A percentile compares a stretch with the other conserved stretches of the same genome.
These are phyloP conservation scores for Virgularia gustaviana DNA, from an alignment of 92 coral and sea anemone genomes.

Conservation along the genomic window DNA sequence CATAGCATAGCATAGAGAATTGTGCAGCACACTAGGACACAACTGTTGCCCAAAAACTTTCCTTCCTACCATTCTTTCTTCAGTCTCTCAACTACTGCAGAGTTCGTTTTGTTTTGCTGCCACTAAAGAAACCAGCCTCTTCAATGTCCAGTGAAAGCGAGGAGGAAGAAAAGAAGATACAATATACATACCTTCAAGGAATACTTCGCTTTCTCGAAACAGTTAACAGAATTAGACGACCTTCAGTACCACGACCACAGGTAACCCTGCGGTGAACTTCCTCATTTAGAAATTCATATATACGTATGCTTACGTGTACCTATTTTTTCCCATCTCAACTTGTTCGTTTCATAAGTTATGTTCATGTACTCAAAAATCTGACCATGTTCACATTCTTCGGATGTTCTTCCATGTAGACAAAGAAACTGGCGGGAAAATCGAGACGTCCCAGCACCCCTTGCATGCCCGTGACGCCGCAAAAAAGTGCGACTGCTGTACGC, in stretches of 20 bases:
- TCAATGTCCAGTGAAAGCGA: conserved; percentile 45
- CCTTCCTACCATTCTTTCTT: neutral
- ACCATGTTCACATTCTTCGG: too few relatives aligned
- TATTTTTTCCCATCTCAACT: too few relatives aligned
- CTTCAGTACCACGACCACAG: conserved; percentile 34
- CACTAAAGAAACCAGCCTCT: conserved; percentile 58
- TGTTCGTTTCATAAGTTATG: too few relatives aligned
- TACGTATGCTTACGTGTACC: too few relatives aligned
- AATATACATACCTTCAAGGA: conserved; percentile 65
- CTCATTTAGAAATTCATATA: too few relatives aligned
- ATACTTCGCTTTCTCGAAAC: conserved; percentile 75
- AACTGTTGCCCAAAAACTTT: too few relatives aligned
- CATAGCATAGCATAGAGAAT: neutral
- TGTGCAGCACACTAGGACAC: too few relatives aligned
- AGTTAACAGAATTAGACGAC: conserved; percentile 79
- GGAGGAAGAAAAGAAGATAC: conserved; percentile 39
- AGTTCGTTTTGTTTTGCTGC: conserved; percentile 80
- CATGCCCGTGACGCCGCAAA: neutral
- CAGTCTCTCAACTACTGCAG: conserved; percentile 85
- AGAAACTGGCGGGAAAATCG: conserved; percentile 14
- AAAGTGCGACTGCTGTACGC: conserved; percentile 9
- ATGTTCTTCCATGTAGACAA: neutral
- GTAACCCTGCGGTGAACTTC: neutral
- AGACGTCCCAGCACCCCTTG: conserved; percentile 33
- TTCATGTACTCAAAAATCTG: too few relatives aligned